phyloP scores from a whole-genome alignment of 2,888 invertebrate species.

The Cetonia aurata region DNA sequence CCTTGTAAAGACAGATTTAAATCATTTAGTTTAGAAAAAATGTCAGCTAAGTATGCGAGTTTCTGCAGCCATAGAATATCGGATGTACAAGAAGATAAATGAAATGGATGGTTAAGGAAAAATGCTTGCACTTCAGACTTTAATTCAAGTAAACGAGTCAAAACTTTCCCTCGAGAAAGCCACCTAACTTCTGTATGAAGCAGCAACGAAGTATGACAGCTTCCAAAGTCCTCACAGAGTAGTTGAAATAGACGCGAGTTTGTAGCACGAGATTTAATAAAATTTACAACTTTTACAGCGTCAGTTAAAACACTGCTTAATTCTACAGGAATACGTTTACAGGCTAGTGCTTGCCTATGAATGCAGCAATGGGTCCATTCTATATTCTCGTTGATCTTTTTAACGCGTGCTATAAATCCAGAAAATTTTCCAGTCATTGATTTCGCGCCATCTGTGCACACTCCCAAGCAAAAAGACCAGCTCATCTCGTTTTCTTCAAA shows the following conservation, averaged over 20 bases:
- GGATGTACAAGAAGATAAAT: constrained; percentile 23
- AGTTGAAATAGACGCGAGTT: neutral
- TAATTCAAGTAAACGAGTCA: constrained; percentile 49
- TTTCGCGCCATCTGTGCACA: neutral
- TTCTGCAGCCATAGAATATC: neutral
- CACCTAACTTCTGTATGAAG: constrained; percentile 46
- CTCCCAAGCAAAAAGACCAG: too few relatives aligned
- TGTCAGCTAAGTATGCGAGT: neutral
- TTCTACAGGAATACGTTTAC: constrained; percentile 2
- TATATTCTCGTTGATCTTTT: neutral
- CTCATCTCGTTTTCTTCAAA: too few relatives aligned
- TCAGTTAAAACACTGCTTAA: neutral
- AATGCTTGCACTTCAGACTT: constrained; percentile 48
- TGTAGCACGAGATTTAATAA: too few relatives aligned
- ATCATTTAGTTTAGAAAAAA: neutral
- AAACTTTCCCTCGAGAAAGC: constrained; percentile 49
- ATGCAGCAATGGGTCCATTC: neutral
- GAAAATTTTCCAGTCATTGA: neutral
- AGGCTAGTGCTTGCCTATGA: neutral
- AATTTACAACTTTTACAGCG: too few relatives aligned
- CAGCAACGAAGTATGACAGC: too few relatives aligned
- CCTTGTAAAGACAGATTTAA: neutral
- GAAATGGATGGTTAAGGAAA: constrained; percentile 42
- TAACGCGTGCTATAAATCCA: neutral
- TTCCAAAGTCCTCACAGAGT: constrained; percentile 34